A percentile compares a stretch with the other conserved stretches of the same genome.
These are phyloP conservation scores for Echeneis naucrates DNA, from an alignment of 2,797 vertebrate species.

Conservation along the genomic window DNA sequence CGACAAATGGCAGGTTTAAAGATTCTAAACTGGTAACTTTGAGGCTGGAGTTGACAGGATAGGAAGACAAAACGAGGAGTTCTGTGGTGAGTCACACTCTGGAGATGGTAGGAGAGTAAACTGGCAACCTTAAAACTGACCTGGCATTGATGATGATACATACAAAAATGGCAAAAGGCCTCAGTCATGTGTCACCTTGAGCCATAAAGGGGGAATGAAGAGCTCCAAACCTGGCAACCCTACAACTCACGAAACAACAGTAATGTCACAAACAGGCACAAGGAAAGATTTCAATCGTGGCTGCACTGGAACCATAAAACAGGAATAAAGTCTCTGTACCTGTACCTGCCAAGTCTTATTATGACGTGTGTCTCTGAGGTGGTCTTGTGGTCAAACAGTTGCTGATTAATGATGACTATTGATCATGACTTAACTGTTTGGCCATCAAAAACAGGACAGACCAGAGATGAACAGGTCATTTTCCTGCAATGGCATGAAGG, in stretches of 20 bases:
- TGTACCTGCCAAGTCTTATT: constrained; percentile 35
- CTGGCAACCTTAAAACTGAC: constrained; percentile 53
- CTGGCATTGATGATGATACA: constrained; percentile 18
- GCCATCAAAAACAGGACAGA: constrained; percentile 20
- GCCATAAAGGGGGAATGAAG: constrained; percentile 50
- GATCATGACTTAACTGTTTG: constrained; percentile 53
- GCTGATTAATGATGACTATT: constrained; percentile 32
- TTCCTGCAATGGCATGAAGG: neutral
- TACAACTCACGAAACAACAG: constrained; percentile 19
- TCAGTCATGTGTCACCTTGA: constrained; percentile 42
- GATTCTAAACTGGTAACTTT: constrained; percentile 32
- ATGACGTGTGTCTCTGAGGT: constrained; percentile 21
- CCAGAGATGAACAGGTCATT: neutral
- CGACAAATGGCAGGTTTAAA: constrained; percentile 31
- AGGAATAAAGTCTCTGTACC: constrained; percentile 34
- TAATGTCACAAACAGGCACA: neutral
- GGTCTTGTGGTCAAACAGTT: constrained; percentile 25
- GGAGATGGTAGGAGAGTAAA: constrained; percentile 8
- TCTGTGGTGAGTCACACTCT: constrained; percentile 59
- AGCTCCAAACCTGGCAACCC: constrained; percentile 36
- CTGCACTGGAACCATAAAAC: constrained; percentile 36
- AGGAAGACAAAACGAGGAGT: constrained; percentile 50
- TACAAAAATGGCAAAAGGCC: constrained; percentile 36
- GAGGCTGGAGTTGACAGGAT: constrained; percentile 39
- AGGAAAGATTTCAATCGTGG: constrained; percentile 45